Conservation (phyloP, 2,888 invertebrate genomes). For the Chirona hameri region DNA sequence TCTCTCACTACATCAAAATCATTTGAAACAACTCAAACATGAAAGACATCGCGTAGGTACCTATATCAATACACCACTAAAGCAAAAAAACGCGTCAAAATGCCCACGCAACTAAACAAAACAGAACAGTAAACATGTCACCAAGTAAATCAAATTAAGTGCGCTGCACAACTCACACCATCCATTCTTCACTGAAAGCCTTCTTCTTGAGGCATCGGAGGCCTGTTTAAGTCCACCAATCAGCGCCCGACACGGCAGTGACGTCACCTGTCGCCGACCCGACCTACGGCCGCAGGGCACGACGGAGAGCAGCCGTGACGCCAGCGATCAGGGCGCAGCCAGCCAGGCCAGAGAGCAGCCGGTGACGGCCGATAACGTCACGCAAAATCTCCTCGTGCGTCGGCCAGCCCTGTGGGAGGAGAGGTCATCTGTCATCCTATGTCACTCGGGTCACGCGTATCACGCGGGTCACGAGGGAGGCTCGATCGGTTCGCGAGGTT, state of each 20-base stretch:
- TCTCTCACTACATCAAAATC: background rate
- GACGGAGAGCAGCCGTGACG: background rate
- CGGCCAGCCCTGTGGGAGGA: background rate
- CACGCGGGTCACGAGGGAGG: no score
- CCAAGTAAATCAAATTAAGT: background rate
- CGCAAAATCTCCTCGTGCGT: background rate
- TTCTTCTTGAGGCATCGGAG: no score
- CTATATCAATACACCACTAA: background rate
- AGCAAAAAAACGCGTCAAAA: background rate
- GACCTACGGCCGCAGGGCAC: background rate
- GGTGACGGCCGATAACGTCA: background rate
- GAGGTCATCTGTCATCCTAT: no score
- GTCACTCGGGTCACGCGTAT: no score
- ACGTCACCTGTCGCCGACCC: background rate
- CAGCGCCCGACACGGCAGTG: background rate
- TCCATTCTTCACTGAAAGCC: background rate
- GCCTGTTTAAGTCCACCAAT: background rate
- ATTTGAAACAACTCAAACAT: background rate
- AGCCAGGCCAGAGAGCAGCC: background rate
- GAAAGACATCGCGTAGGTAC: background rate
- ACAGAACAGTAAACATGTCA: background rate
- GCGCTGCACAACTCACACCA: background rate
- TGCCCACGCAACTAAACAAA: background rate
- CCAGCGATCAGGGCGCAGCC: background rate
- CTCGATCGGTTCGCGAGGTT: no score